Evolutionary conservation across 2,797 vertebrate genomes (phyloP).

Genomic region (Lepilemur ruficaudatus): DNA sequence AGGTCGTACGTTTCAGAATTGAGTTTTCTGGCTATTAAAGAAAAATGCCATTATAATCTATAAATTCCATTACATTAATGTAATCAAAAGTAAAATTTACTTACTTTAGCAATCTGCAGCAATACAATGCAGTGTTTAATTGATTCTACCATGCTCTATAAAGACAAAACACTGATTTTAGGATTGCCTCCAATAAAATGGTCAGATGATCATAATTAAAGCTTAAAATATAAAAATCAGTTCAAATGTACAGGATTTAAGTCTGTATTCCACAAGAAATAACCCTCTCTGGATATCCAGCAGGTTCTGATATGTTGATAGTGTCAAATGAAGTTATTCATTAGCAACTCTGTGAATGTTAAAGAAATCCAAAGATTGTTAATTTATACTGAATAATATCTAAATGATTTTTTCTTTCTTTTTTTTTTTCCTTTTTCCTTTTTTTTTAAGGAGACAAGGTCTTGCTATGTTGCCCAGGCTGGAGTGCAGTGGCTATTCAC

Average conservation of each 20-base stretch:
- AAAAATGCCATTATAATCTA: constrained; percentile 27
- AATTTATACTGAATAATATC: not conserved
- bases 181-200: constrained; percentile 25
- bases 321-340: not conserved
- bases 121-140: constrained; percentile 99
- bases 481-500: not conserved
- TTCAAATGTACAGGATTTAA: constrained; percentile 23
- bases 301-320: not conserved
- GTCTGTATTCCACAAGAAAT: not conserved
- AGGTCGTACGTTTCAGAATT: constrained; percentile 26
- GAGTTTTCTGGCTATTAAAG: constrained; percentile 1
- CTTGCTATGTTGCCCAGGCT: not conserved
- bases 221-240: constrained; percentile 50
- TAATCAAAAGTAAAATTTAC: constrained; percentile 65
- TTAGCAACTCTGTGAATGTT: constrained; percentile 14
- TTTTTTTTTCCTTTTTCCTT: not conserved
- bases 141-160: constrained; percentile 99
- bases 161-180: constrained; percentile 79
- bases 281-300: not conserved
- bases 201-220: not conserved
- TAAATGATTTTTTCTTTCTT: not conserved
- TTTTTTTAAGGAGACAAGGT: not conserved
- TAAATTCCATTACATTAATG: constrained; percentile 38
- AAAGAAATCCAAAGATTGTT: constrained; percentile 15
- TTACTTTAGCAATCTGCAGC: constrained; percentile 99